Base-by-base conservation (phyloP, 2,113 vertebrate genomes). In the Rhinichthys klamathensis region DNA sequence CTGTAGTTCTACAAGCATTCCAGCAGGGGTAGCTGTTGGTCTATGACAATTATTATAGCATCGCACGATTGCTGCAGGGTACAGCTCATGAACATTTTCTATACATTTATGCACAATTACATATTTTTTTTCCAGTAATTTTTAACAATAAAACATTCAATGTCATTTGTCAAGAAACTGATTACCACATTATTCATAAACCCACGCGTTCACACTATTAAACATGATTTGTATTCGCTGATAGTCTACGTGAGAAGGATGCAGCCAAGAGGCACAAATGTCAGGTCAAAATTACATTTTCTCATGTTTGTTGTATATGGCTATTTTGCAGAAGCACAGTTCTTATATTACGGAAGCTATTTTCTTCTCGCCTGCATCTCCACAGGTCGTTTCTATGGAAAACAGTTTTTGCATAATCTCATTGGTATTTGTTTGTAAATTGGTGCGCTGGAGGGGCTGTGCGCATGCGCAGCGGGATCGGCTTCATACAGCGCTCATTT, bases 1-100 rank as follows among this genome's bases (percentile, higher is more conserved):
- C 15, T 85, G 84, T 46, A 46, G 7, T 32, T 27, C 2, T 38
- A 21, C 2, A 41, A 6, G 1, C 13, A 23, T 5, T 89, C 94
- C 95, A 94, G 92, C 90, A 93, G 95, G 93, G 94, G 95, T 94
- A 92, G 93, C 89, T 87, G 93, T 94, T 93, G 94, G 84, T 92
- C 95, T 93, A 92, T 65, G 70, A 2, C 15, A 73, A 58, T 56
- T 6, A 56, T 35, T 6, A n/a, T 16, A 3, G 27, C 8, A 7
- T 4, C 25, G 5, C 38, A 56, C 35, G 0, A 2, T 46, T 27
- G 38, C 61, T 81, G n/a, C 11, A 51, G 41, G 61, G 2, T 63
- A 61, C 38, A 81, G 30, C 3, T 32, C 44, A 7, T 30, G 16
- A 49, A 46, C 25, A 67, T 67, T 67, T 23, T 32, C 11, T 30